phyloP scores from a whole-genome alignment of 2,797 vertebrate species.

The Protonibea diacanthus region DNA sequence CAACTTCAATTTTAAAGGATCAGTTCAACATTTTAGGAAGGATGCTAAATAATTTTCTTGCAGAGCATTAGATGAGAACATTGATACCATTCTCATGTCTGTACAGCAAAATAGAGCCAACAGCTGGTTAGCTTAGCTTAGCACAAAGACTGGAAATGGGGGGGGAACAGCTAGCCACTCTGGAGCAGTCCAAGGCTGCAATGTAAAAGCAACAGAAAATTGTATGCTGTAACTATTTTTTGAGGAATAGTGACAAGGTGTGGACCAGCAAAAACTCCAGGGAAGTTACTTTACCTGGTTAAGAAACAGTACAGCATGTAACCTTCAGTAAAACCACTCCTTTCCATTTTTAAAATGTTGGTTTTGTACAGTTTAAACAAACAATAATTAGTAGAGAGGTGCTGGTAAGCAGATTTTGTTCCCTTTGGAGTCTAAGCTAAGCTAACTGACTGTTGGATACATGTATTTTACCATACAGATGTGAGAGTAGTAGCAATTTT shows the following conservation, averaged over 20 bases:
- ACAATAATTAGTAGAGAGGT: background rate
- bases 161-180: background rate
- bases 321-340: background rate
- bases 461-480: background rate
- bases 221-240: too few relatives aligned
- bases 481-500: background rate
- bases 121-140: background rate
- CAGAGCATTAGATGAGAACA: background rate
- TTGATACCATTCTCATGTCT: background rate
- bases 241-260: background rate
- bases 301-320: background rate
- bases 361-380: constrained; percentile 10
- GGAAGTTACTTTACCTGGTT: background rate
- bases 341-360: background rate
- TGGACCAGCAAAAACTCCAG: background rate
- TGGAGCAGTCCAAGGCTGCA: background rate
- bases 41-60: background rate
- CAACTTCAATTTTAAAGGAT: background rate
- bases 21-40: background rate
- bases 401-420: background rate
- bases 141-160: background rate
- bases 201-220: too few relatives aligned
- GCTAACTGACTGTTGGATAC: background rate
- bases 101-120: background rate
- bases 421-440: background rate